Evolutionary conservation across 1,140 invertebrate genomes (phyloP), one percentile per base, ranked within the genome.

Genomic region (Panulirus ornatus): DNA sequence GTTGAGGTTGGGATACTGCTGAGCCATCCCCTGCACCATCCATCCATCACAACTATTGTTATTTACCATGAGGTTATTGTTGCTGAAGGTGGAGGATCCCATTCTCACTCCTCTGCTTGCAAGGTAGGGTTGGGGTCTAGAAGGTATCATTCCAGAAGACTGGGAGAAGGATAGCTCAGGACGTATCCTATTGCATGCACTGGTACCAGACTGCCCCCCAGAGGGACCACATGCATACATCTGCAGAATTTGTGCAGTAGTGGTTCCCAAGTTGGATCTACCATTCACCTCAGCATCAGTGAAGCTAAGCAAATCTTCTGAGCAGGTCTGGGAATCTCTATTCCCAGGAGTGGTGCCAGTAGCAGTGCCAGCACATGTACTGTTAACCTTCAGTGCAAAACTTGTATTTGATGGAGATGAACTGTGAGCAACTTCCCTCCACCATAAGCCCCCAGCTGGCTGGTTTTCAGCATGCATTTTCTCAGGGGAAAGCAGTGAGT

Each of bases 21-120:
- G 92, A 38, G 86, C 75, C 44, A 73, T 42, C 76, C 63, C 85
- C 73, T 92, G 88, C 85, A 92, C 91, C 76, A 91, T 91, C 92
- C 92, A 92, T 78, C 92, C 70, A 83, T 78, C 36, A 54, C 47
- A n/a, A 87, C 76, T 88, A 73, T 88, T 79, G 54, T 88, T 89
- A 63, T 51, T 75, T 11, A 84, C 78, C 16, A n/a, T n/a, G n/a
- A 66, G 38, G 30, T 82, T 89, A 76, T 58, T 89, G 47, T 84
- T 82, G 75, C 40, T 75, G 44, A 58, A 71, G 11, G 47, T 40
- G 22, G 11, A 71, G 47, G 47, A 40, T 34, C 44, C 36, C 14
- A 71, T 40, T n/a, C 66, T 47, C 38, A 79, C 34, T n/a, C 51
- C 78, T 36, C 51, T 36, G 38, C 16, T 54, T 14, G 38, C 16